Evolutionary conservation across 2,797 vertebrate genomes (phyloP), one percentile per base, ranked within the genome.

Genomic region (Halcyon leucocephala): DNA sequence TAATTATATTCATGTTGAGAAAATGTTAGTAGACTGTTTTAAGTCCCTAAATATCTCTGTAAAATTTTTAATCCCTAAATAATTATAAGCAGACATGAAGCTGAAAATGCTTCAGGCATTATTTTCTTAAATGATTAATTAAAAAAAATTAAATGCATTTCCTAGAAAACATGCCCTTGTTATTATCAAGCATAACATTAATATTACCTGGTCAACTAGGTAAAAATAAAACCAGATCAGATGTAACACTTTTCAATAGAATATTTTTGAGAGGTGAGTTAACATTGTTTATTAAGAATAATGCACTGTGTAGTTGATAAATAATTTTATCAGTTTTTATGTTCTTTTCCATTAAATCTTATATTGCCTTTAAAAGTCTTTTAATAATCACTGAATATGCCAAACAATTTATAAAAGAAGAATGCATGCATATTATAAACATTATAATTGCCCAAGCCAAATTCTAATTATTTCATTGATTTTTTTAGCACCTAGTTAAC

Each of bases 391-490:
- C 24, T 48, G 61, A 69, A 39, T 0, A 0, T 76, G 46, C 20
- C 26, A 79, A 89, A 72, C 1, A 39, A 5, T 76, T 72, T 39
- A 17, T n/a, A 55, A 85, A 81, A 71, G 20, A 39, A 35, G 5
- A 39, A 39, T 39, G 37, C 3, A 16, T 0, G 1, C 0, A 0
- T 29, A 24, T 10, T 44, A 21, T 64, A 33, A 73, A 26, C 25
- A 33, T 17, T 60, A 5, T 41, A 74, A 64, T 8, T 81, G 6
- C 9, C 19, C 6, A 12, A 65, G 33, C 15, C 31, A 84, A 74
- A 54, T 61, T 84, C 22, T 71, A 44, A 33, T 54, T 52, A 88
- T 86, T 81, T 64, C 0, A 1, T 6, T 67, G 29, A 24, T 41
- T 72, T 35, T 86, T 95, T 92, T 66, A 74, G 26, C 61, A 81